Evolutionary conservation across 2,113 vertebrate species (phyloP), one percentile per base, ranked within the genome.

Genomic region (Dunckerocampus dactyliophorus): DNA sequence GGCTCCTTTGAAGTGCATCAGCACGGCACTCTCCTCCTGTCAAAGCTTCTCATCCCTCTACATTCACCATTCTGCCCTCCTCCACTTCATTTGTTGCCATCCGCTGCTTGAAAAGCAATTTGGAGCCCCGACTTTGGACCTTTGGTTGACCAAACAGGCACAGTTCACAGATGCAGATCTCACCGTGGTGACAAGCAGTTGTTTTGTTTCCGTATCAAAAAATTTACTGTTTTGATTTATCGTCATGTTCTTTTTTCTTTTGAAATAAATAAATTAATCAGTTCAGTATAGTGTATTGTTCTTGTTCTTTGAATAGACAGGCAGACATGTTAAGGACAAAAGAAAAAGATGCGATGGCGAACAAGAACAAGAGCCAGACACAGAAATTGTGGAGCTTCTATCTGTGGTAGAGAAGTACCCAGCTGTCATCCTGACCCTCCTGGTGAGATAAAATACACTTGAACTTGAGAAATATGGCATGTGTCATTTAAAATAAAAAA

Each of bases 51-150:
- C 76, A 17, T 84, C 85, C 28, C 72, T 95, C 65, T 96, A 95
- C 59, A 77, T 87, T 43, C 94, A 94, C 75, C 93, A 94, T 75
- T 89, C 92, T 1, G 77, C 90, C 5, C 79, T 96, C 56, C 89
- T 95, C 80, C 92, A 85, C 78, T 91, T 98, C 72, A 90, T 97
- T 77, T 92, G 93, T 66, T 47, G 8, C 21, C 93, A 94, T 72
- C 88, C 92, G 15, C 92, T 92, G 56, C 81, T 99, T 49, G 85
- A 89, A 61, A 90, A 94, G 43, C 90, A 75, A 65, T 94, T 93
- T 74, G 95, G 94, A n/a, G 51, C 81, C 7, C 42, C 54, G 4
- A 78, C 91, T 47, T 83, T 98, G 54, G 91, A 92, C 1, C 88
- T 92, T 53, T 95, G 95, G 94, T 90, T 99, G 83, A 89, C 80